phyloP scores from a whole-genome alignment of 2,797 vertebrate species.

The Monodelphis domestica region DNA sequence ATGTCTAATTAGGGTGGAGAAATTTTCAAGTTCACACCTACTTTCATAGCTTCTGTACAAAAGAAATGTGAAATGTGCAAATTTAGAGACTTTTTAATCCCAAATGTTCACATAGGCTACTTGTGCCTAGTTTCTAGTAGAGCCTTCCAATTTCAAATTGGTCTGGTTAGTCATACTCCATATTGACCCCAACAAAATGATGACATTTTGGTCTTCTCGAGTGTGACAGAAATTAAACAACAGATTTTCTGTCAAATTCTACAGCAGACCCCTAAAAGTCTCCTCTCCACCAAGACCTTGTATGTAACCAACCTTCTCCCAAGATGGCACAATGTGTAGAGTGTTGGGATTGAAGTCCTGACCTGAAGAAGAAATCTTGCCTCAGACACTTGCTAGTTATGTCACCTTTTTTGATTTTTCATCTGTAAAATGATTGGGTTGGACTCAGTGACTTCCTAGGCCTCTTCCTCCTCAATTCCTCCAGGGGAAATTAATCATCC shows the following conservation, averaged over 20 bases:
- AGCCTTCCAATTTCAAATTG: too few relatives aligned
- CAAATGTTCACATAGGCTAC: too few relatives aligned
- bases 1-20: too few relatives aligned
- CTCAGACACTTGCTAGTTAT: slow-evolving; percentile 29
- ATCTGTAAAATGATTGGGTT: slow-evolving; percentile 22
- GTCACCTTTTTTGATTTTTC: background rate
- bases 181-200: too few relatives aligned
- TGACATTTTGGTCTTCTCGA: too few relatives aligned
- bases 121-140: too few relatives aligned
- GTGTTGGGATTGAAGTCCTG: background rate
- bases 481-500: background rate
- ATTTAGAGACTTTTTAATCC: too few relatives aligned
- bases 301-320: background rate
- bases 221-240: too few relatives aligned
- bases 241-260: background rate
- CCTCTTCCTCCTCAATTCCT: slow-evolving; percentile 25
- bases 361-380: background rate
- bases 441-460: slow-evolving; percentile 3
- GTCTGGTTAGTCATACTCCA: too few relatives aligned
- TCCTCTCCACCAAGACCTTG: background rate
- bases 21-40: too few relatives aligned
- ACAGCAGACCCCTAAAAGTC: background rate
- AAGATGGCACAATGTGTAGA: background rate
- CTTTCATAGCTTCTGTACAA: background rate
- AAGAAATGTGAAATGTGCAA: too few relatives aligned